Evolutionary conservation across 2,797 vertebrate genomes (phyloP), one percentile per base, ranked within the genome.

Genomic region (Dipus sagitta): DNA sequence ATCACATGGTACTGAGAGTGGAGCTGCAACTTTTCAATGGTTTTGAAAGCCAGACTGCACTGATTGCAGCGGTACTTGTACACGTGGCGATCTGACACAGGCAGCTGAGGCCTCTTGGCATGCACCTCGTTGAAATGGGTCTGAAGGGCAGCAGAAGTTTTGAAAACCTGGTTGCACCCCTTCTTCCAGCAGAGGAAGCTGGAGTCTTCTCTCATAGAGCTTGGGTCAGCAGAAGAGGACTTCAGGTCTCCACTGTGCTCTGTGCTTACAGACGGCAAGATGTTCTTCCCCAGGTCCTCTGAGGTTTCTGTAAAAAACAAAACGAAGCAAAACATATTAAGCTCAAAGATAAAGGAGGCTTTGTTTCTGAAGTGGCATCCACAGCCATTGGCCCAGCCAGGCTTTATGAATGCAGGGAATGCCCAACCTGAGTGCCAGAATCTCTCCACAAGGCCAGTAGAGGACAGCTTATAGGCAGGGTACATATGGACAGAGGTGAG

Each of bases 161-260:
- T 99, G 97, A 99, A 99, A 92, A 99, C 98, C 98, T 99, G 99
- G 98, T 99, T 99, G 96, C 99, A 99, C 96, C 99, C 99, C 97
- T 99, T 99, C 98, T 99, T 99, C 99, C 99, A 99, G 97, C 99
- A 99, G 67, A 99, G 98, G 97, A 99, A 99, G 93, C 99, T 99
- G 0, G 99, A 97, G 95, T 99, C 99, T 78, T 99, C 99, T 96
- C 98, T 98, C 96, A 98, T 97, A 70, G 98, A 92, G n/a, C 98
- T 98, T 3, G 98, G 98, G 81, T 99, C 99, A 2, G 98, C 98
- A 0, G 98, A 86, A 94, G 98, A 97, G 8, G 99, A 98, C 97
- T 99, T 99, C 74, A 98, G n/a, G 17, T 98, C 98, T 42, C 97
- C 96, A 0, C 97, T 93, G 90, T 97, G 98, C 94, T 99, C 99